A percentile compares a stretch with the other conserved stretches of the same genome.
Conservation (phyloP, 2,797 vertebrate species). For the Melanotaenia pygmaea region DNA sequence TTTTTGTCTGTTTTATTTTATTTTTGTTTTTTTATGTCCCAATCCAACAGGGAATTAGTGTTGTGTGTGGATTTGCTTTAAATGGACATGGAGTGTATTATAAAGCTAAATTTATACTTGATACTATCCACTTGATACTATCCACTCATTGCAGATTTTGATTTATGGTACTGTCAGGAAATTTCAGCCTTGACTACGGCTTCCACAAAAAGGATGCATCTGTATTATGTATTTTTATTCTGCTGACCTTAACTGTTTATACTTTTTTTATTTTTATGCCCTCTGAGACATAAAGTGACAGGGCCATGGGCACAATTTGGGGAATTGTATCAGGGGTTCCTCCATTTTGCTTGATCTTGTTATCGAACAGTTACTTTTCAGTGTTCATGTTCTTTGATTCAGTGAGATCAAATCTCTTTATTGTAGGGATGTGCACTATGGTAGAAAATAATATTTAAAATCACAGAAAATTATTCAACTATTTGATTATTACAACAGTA, state of each 20-base stretch:
- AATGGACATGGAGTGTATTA: background rate
- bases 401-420: too few relatives aligned
- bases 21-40: conserved; percentile 4
- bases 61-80: background rate
- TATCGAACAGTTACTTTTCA: too few relatives aligned
- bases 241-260: background rate
- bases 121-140: too few relatives aligned
- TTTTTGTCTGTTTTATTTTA: conserved; percentile 1
- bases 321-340: background rate
- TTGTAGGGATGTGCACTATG: too few relatives aligned
- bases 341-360: background rate
- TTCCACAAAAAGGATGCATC: background rate
- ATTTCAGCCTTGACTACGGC: background rate
- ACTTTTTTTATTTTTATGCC: background rate
- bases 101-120: background rate
- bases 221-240: background rate
- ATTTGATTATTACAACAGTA: too few relatives aligned
- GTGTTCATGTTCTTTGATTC: too few relatives aligned
- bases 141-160: background rate
- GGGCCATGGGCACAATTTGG: background rate
- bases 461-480: too few relatives aligned
- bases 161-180: background rate
- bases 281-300: background rate
- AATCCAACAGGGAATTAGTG: background rate
- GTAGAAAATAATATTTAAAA: too few relatives aligned